These are phyloP conservation scores for Euthynnus affinis DNA, from an alignment of 2,797 vertebrate species.

Conservation along the genomic window DNA sequence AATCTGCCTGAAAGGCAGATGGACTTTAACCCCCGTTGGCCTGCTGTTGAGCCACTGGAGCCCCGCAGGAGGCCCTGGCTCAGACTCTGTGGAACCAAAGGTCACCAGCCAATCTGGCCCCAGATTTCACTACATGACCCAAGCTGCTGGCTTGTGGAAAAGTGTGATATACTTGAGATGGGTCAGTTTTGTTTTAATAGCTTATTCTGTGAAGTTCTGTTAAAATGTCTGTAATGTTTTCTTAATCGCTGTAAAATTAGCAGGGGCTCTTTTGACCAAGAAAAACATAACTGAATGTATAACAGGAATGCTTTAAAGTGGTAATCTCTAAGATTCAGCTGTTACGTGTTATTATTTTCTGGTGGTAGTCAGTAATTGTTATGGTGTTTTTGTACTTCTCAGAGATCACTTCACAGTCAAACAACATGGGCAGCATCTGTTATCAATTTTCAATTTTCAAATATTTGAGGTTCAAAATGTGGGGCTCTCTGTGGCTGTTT, in stretches of 20 bases:
- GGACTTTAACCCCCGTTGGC: conserved; percentile 28
- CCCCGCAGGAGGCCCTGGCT: conserved; percentile 43
- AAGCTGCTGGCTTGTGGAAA: not conserved
- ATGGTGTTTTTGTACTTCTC: not conserved
- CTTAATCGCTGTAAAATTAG: not conserved
- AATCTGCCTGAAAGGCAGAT: conserved; percentile 34
- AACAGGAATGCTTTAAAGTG: not conserved
- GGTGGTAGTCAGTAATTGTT: not conserved
- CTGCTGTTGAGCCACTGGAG: conserved; percentile 42
- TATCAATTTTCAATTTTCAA: not conserved
- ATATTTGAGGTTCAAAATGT: not conserved
- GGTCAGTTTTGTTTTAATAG: not conserved
- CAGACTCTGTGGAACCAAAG: conserved; percentile 57
- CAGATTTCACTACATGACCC: conserved; percentile 15
- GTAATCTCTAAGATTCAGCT: not conserved
- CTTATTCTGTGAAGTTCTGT: not conserved
- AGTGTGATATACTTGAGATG: not conserved
- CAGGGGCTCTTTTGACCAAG: not conserved
- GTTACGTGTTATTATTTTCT: not conserved
- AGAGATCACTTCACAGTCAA: not conserved
- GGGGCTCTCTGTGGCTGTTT: not conserved
- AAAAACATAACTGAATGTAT: not conserved
- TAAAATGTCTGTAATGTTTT: not conserved
- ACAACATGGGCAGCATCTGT: not conserved
- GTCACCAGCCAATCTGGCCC: conserved; percentile 25